phyloP scores from a whole-genome alignment of 2,113 vertebrate species.

The Mirza zaza region DNA sequence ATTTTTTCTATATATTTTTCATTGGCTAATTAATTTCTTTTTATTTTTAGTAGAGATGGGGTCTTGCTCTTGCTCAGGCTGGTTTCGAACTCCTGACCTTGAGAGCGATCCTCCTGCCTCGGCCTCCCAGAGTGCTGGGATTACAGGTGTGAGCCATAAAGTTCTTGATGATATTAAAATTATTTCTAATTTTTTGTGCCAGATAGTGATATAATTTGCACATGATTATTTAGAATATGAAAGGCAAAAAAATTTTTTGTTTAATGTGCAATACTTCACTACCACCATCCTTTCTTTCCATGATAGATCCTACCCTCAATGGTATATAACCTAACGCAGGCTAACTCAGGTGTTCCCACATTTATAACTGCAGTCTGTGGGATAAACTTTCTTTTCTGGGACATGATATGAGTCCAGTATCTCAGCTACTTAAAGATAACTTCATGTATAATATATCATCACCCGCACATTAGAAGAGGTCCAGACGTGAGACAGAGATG shows the following conservation, averaged over 20 bases:
- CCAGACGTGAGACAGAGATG: not conserved
- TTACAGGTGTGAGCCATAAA: not conserved
- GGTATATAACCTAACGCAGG: not conserved
- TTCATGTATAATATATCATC: not conserved
- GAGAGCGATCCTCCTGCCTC: too few species aligned
- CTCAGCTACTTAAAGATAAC: conserved; percentile 11
- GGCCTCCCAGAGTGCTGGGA: too few species aligned
- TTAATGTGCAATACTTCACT: not conserved
- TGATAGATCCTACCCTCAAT: not conserved
- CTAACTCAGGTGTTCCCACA: not conserved
- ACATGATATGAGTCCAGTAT: not conserved
- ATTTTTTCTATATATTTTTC: too few species aligned
- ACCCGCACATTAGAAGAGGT: not conserved
- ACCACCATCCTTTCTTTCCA: not conserved
- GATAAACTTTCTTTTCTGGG: not conserved
- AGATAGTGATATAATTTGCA: not conserved
- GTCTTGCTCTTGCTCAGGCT: too few species aligned
- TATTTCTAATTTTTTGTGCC: not conserved
- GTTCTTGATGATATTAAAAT: not conserved
- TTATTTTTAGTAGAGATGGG: too few species aligned
- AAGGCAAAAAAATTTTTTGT: not conserved
- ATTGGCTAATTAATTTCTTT: too few species aligned
- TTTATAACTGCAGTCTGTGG: not conserved
- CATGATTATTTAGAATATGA: conserved; percentile 1
- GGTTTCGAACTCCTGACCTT: too few species aligned